Base-by-base conservation (phyloP, 2,888 invertebrate genomes). In the Dorcus parallelipipedus region DNA sequence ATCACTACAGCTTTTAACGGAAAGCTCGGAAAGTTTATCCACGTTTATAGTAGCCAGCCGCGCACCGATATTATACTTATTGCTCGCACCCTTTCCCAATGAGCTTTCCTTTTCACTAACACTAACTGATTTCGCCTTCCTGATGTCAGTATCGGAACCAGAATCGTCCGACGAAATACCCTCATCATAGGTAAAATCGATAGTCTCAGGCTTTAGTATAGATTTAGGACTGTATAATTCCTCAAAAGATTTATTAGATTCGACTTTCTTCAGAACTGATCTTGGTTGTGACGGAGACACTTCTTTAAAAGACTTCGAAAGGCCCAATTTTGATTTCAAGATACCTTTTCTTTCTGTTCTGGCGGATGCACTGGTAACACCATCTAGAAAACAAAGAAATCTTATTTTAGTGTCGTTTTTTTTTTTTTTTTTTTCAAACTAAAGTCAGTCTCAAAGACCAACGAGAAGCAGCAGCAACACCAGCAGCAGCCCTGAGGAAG, bases 281-380 rank as follows among this genome's bases (percentile, higher is more conserved):
- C 58, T 45, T 26, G 58, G 52, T 38, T 39, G 61, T 52, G 14
- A 52, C 14, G 53, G 48, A 14, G 59, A 54, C 43, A 63, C 58
- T 41, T 64, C 55, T 14, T 66, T 56, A 58, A 64, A 55, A 23
- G 78, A 71, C 57, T 80, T 78, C n/a, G 81, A 80, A 59, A 80
- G 78, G 6, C 80, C 79, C 5, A 79, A 77, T 2, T 82, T 82
- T 0, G 82, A 79, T 71, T 83, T 83, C 48, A 84, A 71, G 49
- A 84, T 84, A 2, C 84, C 82, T 45, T 65, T 64, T 39, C 64
- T 55, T 55, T 50, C 82, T 71, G n/a, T 81, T 80, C 71, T 82
- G 82, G 0, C 80, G 0, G 41, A 41, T 9, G 41, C 43, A 20
- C 8, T 9, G 45, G 9, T 6, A 14, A 7, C 45, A 20, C 9